Percentiles rank a stretch among this genome's conserved stretches.
Evolutionary conservation across 2,113 vertebrate genomes (phyloP).

Genomic region (Acrocephalus arundinaceus): DNA sequence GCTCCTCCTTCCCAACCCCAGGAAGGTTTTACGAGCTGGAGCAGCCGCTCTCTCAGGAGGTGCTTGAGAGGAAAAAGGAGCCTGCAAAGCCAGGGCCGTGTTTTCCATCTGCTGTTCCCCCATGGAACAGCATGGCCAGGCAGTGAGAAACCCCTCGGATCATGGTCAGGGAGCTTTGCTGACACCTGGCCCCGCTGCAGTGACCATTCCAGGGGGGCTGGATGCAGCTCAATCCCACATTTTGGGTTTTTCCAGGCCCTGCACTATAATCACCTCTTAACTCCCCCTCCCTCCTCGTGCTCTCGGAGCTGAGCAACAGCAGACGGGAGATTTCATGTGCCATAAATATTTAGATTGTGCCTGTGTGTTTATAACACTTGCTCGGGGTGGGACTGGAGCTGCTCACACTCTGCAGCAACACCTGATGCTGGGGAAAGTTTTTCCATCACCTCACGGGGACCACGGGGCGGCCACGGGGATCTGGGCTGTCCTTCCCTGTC

Average conservation of each 20-base stretch:
- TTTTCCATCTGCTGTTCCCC: conserved; percentile 10
- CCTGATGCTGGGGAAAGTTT: conserved; percentile 67
- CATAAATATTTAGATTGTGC: conserved; percentile 74
- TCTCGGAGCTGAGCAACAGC: conserved; percentile 31
- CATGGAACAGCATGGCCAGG: neutral
- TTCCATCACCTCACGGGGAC: conserved; percentile 59
- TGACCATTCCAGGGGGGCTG: neutral
- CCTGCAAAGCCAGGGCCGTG: neutral
- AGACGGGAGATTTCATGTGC: conserved; percentile 70
- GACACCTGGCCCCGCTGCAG: neutral
- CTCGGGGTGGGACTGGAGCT: conserved; percentile 49
- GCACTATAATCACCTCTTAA: conserved; percentile 26
- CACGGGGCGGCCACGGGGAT: neutral
- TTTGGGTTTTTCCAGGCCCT: conserved; percentile 6
- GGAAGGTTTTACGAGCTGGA: conserved; percentile 27
- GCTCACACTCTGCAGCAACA: conserved; percentile 53
- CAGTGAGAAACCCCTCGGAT: neutral
- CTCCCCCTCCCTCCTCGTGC: neutral
- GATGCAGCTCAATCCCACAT: neutral
- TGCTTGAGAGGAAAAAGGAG: conserved; percentile 7
- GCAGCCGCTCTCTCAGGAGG: neutral
- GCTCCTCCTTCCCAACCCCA: neutral
- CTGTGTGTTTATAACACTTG: conserved; percentile 73
- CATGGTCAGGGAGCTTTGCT: neutral
- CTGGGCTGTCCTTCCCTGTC: neutral